A percentile compares a stretch with the other conserved stretches of the same genome.
phyloP scores from a whole-genome alignment of 2,888 invertebrate genomes.

The Neocrepidodera transversa region DNA sequence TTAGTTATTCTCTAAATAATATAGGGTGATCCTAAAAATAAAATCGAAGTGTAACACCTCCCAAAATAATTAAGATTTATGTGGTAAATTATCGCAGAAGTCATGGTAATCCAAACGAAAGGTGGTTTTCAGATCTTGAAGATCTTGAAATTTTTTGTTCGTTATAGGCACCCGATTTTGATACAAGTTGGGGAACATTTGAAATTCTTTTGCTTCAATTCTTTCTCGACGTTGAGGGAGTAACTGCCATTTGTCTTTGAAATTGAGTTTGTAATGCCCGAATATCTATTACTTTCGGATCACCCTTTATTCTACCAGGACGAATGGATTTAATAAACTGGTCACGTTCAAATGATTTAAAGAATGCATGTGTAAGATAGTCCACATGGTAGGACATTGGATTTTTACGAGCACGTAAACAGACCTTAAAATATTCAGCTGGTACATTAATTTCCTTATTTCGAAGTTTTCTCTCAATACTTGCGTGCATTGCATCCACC shows the following conservation, averaged over 20 bases:
- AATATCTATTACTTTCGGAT: slow-evolving; percentile 23
- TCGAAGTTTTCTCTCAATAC: not conserved
- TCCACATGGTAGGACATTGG: not conserved
- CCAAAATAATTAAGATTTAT: too few species aligned
- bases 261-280: slow-evolving; percentile 10
- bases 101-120: slow-evolving; percentile 2
- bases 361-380: slow-evolving; percentile 4
- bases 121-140: slow-evolving; percentile 5
- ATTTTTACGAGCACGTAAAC: not conserved
- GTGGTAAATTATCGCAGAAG: slow-evolving; percentile 5
- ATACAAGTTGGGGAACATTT: not conserved
- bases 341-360: slow-evolving; percentile 7
- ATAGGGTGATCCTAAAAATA: too few species aligned
- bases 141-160: slow-evolving; percentile 1
- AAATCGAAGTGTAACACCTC: too few species aligned
- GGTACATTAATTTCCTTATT: slow-evolving; percentile 4
- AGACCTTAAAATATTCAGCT: not conserved
- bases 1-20: too few species aligned
- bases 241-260: slow-evolving; percentile 1
- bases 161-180: not conserved
- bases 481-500: slow-evolving; percentile 3
- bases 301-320: slow-evolving; percentile 16
- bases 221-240: slow-evolving; percentile 2
- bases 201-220: not conserved
- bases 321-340: slow-evolving; percentile 18